Evolutionary conservation across 2,888 invertebrate genomes (phyloP).

Genomic region (Terebella lapidaria): DNA sequence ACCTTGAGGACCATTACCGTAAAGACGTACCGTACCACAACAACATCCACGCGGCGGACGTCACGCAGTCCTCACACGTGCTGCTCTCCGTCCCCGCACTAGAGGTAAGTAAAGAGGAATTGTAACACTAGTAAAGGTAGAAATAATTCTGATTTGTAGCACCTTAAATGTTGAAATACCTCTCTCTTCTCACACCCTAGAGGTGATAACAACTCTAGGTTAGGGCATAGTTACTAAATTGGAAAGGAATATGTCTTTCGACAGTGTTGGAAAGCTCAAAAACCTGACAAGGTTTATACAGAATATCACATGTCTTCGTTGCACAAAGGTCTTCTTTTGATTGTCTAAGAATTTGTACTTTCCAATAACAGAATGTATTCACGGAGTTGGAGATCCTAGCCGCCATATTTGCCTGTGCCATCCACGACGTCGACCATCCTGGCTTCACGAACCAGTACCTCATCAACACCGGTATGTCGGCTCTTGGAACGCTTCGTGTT

Average conservation of each 20-base stretch:
- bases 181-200: too few species aligned
- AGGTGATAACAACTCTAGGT: neutral
- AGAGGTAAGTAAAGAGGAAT: constrained; percentile 61
- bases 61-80: constrained; percentile 94
- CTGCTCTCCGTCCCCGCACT: constrained; percentile 93
- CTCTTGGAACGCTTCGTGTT: too few species aligned
- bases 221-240: too few species aligned
- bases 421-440: constrained; percentile 99
- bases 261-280: too few species aligned
- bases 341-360: too few species aligned
- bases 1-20: constrained; percentile 96
- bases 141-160: neutral
- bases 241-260: too few species aligned
- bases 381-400: constrained; percentile 93
- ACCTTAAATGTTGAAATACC: too few species aligned
- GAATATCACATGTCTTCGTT: too few species aligned
- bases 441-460: constrained; percentile 99
- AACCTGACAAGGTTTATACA: too few species aligned
- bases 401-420: constrained; percentile 94
- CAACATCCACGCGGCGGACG: constrained; percentile 96
- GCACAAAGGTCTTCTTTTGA: too few species aligned
- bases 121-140: neutral
- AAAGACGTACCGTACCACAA: constrained; percentile 99
- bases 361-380: constrained; percentile 86
- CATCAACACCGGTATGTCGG: constrained; percentile 79